Evolutionary conservation across 2,797 vertebrate species (phyloP), one percentile per base, ranked within the genome.

Genomic region (Benthosema pterotum): DNA sequence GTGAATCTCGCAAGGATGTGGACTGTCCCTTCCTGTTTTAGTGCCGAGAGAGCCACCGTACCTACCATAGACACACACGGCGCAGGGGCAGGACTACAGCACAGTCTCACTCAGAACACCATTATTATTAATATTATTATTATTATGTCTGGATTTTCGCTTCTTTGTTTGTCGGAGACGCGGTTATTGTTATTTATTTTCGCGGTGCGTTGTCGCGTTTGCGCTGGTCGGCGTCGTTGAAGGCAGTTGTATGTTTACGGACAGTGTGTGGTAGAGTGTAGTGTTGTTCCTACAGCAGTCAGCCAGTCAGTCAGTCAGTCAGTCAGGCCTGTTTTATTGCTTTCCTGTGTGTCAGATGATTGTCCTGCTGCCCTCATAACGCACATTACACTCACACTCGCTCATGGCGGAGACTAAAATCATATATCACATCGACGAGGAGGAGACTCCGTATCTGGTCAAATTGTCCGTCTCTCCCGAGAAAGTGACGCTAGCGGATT

Each of bases 371-470:
- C 77, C 83, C 32, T 18, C 15, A 38, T 38, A 38, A 42, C 53
- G 12, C 53, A 84, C 78, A 71, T 85, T 85, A n/a, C n/a, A n/a
- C n/a, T n/a, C n/a, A n/a, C n/a, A n/a, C n/a, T n/a, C n/a, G n/a
- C 91, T 93, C 94, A 98, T 99, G 97, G 96, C 96, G 95, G 97
- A 99, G 94, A 99, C 97, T 75, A 99, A 97, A 91, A 98, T 99
- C 72, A 99, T 99, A 71, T 99, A 99, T 82, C 97, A 98, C 86
- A 97, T 99, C 83, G 97, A 99, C 89, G 97, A 99, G 88, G 97
- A 98, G 90, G 97, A 99, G 88, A 99, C 97, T 84, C 97, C 97
- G 46, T 99, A 98, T 86, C 93, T 99, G 91, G 96, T 99, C 74
- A 98, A 99, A 75, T 90, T 99, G 88, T 92, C 94, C 16, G 94